These are phyloP conservation scores for Pithys albifrons DNA, from an alignment of 2,113 vertebrate species.

Conservation along the genomic window DNA sequence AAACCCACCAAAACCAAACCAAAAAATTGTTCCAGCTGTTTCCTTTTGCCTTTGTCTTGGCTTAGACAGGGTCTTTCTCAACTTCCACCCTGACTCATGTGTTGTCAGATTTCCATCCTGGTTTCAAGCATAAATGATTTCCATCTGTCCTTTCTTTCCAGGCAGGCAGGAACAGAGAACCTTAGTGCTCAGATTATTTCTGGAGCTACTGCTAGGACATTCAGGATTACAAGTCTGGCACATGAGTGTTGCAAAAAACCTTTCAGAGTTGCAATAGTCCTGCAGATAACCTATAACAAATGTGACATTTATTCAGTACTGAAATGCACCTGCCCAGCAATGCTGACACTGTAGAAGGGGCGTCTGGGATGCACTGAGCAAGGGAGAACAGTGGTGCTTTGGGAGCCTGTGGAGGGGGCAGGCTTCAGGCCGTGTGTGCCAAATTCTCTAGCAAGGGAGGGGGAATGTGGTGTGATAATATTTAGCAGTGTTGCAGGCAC, in stretches of 20 bases:
- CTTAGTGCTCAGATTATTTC: not conserved
- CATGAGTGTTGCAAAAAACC: not conserved
- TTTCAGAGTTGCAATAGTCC: not conserved
- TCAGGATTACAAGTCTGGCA: not conserved
- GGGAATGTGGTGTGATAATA: not conserved
- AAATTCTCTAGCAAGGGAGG: not conserved
- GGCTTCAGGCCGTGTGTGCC: not conserved
- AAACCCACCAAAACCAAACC: not conserved
- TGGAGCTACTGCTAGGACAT: not conserved
- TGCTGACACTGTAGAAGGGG: rapidly evolving
- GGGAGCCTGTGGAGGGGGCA: not conserved
- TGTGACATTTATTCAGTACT: not conserved
- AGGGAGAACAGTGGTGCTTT: not conserved
- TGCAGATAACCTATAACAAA: not conserved
- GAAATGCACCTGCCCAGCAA: not conserved
- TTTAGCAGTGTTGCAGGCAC: not conserved
- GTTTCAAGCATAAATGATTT: not conserved
- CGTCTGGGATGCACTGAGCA: not conserved
- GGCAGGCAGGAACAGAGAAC: not conserved
- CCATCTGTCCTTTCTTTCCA: not conserved
- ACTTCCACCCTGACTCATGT: not conserved
- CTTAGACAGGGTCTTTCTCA: not conserved
- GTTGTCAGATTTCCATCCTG: not conserved
- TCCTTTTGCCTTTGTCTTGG: not conserved
- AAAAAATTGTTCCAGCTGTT: not conserved